phyloP scores from a whole-genome alignment of 2,113 vertebrate species.

The Salvelinus alpinus region DNA sequence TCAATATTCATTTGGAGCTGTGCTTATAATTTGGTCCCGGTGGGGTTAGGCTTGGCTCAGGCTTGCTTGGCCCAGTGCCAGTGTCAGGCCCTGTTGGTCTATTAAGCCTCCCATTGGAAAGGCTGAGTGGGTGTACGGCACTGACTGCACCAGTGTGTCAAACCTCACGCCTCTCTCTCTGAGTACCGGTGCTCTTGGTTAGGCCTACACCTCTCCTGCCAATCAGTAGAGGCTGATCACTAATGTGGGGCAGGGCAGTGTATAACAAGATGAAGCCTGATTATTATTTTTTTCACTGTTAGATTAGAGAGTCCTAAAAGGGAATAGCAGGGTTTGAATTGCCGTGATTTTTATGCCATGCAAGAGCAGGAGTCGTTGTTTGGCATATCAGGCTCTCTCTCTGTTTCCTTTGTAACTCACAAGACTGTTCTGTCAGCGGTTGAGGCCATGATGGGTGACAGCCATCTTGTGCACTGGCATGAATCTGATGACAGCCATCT shows the following conservation, averaged over 20 bases:
- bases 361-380: neutral
- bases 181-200: too few species aligned
- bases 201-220: too few species aligned
- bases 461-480: slow-evolving; percentile 37
- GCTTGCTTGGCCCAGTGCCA: too few species aligned
- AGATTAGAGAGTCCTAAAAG: too few species aligned
- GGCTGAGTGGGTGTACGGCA: neutral
- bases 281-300: too few species aligned
- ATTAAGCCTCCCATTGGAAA: neutral
- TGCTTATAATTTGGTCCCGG: too few species aligned
- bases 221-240: too few species aligned
- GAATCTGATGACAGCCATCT: slow-evolving; percentile 12
- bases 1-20: neutral
- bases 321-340: neutral
- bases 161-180: too few species aligned
- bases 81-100: neutral
- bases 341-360: neutral
- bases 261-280: too few species aligned
- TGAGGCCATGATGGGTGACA: neutral
- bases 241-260: too few species aligned
- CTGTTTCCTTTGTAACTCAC: neutral
- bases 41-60: too few species aligned
- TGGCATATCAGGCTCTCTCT: neutral
- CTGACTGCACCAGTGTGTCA: neutral
- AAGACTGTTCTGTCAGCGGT: neutral